phyloP scores from a whole-genome alignment of 2,888 invertebrate genomes.

The Drosophila prolongata region DNA sequence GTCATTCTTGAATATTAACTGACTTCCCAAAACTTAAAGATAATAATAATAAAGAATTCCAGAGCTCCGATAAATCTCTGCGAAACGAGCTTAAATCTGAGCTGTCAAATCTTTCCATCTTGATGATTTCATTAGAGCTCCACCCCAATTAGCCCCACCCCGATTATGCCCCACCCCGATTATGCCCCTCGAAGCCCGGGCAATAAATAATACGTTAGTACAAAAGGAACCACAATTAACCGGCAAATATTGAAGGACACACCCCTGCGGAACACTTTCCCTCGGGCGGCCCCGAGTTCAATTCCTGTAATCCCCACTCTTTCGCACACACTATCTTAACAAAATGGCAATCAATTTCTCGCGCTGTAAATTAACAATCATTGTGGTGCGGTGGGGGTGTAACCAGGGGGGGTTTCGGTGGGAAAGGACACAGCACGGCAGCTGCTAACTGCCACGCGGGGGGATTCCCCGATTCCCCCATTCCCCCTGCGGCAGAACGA shows the following conservation, averaged over 20 bases:
- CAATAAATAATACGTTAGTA: constrained; percentile 46
- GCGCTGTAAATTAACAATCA: constrained; percentile 81
- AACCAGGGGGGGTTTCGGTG: constrained; percentile 1
- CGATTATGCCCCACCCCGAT: not conserved
- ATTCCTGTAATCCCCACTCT: not conserved
- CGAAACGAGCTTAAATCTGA: constrained; percentile 4
- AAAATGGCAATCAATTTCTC: constrained; percentile 76
- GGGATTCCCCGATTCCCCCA: not conserved
- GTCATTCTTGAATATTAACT: too few species aligned
- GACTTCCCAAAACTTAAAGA: too few species aligned
- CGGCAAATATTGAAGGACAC: constrained; percentile 53
- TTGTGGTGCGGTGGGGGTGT: constrained; percentile 20
- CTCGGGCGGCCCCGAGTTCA: not conserved
- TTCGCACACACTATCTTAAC: constrained; percentile 52
- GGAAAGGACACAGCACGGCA: constrained; percentile 58
- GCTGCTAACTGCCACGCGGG: constrained; percentile 66
- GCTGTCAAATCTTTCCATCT: constrained; percentile 6
- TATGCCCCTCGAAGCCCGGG: too few species aligned
- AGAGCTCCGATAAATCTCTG: not conserved
- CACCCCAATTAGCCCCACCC: constrained; percentile 27
- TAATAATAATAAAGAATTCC: too few species aligned
- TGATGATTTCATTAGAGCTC: constrained; percentile 35
- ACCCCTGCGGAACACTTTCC: constrained; percentile 45
- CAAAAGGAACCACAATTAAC: constrained; percentile 66
- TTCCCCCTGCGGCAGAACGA: constrained; percentile 4